These are phyloP conservation scores for Heliopora coerulea DNA, from an alignment of 92 coral and sea anemone species.

Conservation along the genomic window DNA sequence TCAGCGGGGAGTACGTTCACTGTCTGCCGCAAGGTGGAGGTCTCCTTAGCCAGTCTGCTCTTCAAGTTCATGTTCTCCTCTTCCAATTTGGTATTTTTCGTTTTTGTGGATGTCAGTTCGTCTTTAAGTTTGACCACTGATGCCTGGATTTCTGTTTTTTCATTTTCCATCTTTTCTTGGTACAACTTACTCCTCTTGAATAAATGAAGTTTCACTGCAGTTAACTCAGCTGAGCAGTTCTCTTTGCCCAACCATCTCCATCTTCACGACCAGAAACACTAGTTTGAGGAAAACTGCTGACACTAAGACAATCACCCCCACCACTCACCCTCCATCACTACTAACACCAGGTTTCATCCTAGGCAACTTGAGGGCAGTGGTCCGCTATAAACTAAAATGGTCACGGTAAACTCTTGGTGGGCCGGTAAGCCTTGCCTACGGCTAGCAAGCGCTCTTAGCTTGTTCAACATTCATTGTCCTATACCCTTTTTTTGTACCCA, in stretches of 20 bases:
- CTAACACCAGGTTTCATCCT: too few species aligned
- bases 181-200: slow-evolving; percentile 72
- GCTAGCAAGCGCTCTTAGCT: too few species aligned
- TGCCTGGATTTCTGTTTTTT: slow-evolving; percentile 54
- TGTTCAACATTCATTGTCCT: too few species aligned
- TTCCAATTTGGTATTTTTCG: slow-evolving; percentile 40
- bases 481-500: too few species aligned
- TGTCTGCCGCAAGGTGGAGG: slow-evolving; percentile 65
- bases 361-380: too few species aligned
- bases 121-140: slow-evolving; percentile 46
- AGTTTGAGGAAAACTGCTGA: neutral
- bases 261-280: neutral
- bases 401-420: too few species aligned
- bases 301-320: neutral
- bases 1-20: slow-evolving; percentile 68
- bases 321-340: neutral
- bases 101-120: slow-evolving; percentile 50
- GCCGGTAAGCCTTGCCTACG: too few species aligned
- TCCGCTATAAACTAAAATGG: too few species aligned
- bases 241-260: neutral
- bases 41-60: slow-evolving; percentile 62
- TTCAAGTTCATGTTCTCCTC: slow-evolving; percentile 53
- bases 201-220: neutral
- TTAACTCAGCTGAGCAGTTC: too few species aligned
- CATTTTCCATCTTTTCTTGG: slow-evolving; percentile 53